Conservation (phyloP, 2,113 vertebrate genomes). For the Takifugu flavidus region DNA sequence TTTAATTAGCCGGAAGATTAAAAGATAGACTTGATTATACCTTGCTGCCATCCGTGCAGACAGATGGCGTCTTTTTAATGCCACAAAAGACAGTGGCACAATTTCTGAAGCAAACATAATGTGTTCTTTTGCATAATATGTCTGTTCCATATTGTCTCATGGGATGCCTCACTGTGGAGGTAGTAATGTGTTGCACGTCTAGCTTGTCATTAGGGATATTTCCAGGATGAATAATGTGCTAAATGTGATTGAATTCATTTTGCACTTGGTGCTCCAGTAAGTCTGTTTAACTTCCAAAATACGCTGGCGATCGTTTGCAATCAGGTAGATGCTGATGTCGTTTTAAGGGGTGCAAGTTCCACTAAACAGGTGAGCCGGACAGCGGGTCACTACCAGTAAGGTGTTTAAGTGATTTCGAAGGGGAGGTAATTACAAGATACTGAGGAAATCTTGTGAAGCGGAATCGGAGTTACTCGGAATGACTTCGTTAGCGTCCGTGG, state of each 20-base stretch:
- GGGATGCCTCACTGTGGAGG: constrained; percentile 11
- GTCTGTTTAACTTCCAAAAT: constrained; percentile 13
- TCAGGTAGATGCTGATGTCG: background rate
- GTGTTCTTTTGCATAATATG: constrained; percentile 34
- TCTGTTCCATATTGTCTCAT: constrained; percentile 13
- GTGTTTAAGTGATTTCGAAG: background rate
- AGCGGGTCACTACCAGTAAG: constrained; percentile 40
- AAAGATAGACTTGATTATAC: constrained; percentile 24
- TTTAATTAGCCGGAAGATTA: constrained; percentile 62
- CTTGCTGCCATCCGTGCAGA: constrained; percentile 23
- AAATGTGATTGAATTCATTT: background rate
- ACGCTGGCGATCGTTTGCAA: background rate
- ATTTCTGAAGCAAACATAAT: constrained; percentile 19
- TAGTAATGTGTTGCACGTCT: constrained; percentile 24
- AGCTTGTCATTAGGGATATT: constrained; percentile 19
- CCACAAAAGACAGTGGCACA: constrained; percentile 13
- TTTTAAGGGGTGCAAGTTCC: background rate
- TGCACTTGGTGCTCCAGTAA: background rate
- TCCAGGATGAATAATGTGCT: constrained; percentile 13
- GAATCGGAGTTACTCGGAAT: constrained; percentile 12
- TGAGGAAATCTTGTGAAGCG: constrained; percentile 18
- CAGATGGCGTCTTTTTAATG: constrained; percentile 25
- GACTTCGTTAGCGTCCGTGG: constrained; percentile 27
- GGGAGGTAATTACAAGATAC: constrained; percentile 43
- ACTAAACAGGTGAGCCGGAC: constrained; percentile 45